A percentile compares a stretch with the other conserved stretches of the same genome.
phyloP scores from a whole-genome alignment of 2,113 vertebrate genomes.

The Centropus bengalensis region DNA sequence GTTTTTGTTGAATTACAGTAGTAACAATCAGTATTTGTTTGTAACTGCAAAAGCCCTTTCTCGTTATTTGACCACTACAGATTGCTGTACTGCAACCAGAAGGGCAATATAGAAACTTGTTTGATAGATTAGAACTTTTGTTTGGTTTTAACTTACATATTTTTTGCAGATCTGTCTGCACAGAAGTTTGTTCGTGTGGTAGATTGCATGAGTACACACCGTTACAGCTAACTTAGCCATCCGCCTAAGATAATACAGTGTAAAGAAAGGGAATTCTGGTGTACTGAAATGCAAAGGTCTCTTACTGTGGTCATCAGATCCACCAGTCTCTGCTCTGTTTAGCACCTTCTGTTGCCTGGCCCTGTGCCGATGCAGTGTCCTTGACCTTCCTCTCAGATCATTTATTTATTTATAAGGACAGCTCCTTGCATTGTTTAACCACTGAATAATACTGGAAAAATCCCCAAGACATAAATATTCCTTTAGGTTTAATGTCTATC shows the following conservation, averaged over 20 bases:
- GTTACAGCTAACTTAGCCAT: background rate
- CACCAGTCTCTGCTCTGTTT: constrained; percentile 11
- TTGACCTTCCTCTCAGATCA: constrained; percentile 45
- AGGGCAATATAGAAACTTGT: background rate
- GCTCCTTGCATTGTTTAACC: background rate
- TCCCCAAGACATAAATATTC: background rate
- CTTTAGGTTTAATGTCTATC: background rate
- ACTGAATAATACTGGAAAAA: background rate
- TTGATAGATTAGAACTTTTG: background rate
- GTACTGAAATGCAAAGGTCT: background rate
- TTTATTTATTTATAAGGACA: background rate
- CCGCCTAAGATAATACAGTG: background rate
- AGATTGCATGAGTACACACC: too few relatives aligned
- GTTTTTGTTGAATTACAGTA: background rate
- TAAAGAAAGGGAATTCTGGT: background rate
- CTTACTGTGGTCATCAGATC: background rate
- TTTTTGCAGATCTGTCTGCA: background rate
- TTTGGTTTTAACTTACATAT: background rate
- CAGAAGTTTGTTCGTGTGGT: background rate
- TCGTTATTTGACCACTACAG: background rate
- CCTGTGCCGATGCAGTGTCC: background rate
- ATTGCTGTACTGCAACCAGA: background rate
- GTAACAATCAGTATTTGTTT: background rate
- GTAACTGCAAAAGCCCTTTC: background rate
- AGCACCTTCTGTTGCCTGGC: constrained; percentile 55